Conservation (phyloP, 2,797 vertebrate species). For the Tadarida brasiliensis region DNA sequence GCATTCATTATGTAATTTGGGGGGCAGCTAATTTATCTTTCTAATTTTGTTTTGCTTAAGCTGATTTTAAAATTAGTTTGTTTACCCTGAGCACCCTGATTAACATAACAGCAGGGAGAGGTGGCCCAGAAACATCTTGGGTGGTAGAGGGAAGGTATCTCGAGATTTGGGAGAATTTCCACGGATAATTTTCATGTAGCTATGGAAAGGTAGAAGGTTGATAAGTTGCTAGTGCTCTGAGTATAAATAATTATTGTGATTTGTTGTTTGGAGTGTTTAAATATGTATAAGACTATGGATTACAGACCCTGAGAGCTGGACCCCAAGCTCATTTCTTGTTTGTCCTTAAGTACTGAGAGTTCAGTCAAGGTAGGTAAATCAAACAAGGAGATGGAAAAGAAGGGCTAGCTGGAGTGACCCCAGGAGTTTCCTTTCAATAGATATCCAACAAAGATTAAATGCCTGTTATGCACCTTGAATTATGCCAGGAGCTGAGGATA, state of each 20-base stretch:
- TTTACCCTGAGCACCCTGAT: constrained; percentile 71
- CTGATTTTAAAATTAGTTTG: constrained; percentile 81
- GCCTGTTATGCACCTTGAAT: neutral
- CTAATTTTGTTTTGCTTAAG: constrained; percentile 80
- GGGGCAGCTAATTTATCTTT: constrained; percentile 75
- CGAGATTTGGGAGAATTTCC: constrained; percentile 52
- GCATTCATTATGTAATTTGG: constrained; percentile 67
- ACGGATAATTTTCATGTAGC: constrained; percentile 18
- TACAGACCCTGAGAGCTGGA: neutral
- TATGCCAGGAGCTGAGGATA: neutral
- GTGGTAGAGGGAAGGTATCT: constrained; percentile 62
- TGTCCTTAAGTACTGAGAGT: neutral
- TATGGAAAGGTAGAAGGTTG: neutral
- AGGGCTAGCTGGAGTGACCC: neutral
- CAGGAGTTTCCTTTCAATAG: neutral
- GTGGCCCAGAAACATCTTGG: constrained; percentile 60
- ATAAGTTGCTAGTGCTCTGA: constrained; percentile 2
- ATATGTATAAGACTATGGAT: neutral
- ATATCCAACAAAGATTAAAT: neutral
- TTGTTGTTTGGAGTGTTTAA: neutral
- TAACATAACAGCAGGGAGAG: constrained; percentile 54
- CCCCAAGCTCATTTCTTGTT: neutral
- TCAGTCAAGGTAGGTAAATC: neutral
- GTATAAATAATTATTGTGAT: neutral
- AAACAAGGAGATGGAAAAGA: neutral